Evolutionary conservation across 2,113 vertebrate genomes (phyloP), one percentile per base, ranked within the genome.

Genomic region (Phalacrocorax pelagicus): DNA sequence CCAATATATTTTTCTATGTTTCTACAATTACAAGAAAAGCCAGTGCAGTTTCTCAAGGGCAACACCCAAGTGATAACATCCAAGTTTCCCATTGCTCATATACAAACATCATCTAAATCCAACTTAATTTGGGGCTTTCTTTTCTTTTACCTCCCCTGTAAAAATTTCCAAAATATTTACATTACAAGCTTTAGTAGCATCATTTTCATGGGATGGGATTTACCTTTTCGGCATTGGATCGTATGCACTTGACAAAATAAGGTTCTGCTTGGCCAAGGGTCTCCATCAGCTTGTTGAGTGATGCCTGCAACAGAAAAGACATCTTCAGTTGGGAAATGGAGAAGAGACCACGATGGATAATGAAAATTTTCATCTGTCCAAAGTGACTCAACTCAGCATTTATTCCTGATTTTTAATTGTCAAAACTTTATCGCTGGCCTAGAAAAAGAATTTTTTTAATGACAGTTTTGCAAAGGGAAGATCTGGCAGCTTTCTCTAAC

Each of bases 221-320:
- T 98, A 99, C 99, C 99, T 99, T 99, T 78, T 99, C 99, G 3
- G 99, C 99, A 10, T 99, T 99, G 93, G 99, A 99, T 70, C 99
- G 99, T 97, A 99, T 99, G 94, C 99, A 99, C 97, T 99, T 99
- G 95, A 99, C 99, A 98, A 99, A 99, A 97, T 99, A 99, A 0
- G 99, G 99, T 97, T 99, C 99, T 91, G 99, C 99, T 92, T 99
- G 99, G 94, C 98, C 99, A 88, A 99, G 98, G 42, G 99, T 99
- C 97, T 99, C 99, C 99, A 99, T 99, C 90, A 99, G 98, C 91
- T 99, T 99, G 94, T 98, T 99, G 91, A 99, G 99, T 2, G 99
- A 99, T 7, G 99, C 99, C 99, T 99, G 86, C 10, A 98, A 78
- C 51, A 49, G 63, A 95, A 91, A 95, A 88, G 5, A 84, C 88